Conservation (phyloP, 2,113 vertebrate species). For the Procavia capensis region DNA sequence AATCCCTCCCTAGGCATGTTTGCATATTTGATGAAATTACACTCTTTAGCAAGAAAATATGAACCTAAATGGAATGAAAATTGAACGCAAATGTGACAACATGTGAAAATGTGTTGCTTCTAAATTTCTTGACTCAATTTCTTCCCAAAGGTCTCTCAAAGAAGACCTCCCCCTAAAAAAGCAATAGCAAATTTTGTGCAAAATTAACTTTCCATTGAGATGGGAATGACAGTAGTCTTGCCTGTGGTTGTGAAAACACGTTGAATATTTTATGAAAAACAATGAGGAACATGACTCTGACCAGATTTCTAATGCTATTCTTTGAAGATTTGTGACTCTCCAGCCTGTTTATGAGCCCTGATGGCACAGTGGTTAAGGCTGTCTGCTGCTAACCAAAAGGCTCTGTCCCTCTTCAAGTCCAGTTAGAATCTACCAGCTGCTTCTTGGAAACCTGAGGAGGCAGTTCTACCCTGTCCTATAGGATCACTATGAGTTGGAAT, state of each 20-base stretch:
- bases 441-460: too few species aligned
- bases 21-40: slow-evolving; percentile 64
- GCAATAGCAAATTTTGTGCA: slow-evolving; percentile 5
- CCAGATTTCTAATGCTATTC: not conserved
- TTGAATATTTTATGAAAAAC: not conserved
- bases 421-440: too few species aligned
- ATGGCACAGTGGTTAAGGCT: too few species aligned
- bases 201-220: slow-evolving; percentile 43
- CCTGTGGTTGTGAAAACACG: not conserved
- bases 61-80: slow-evolving; percentile 49
- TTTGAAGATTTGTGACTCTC: not conserved
- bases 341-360: not conserved
- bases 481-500: too few species aligned
- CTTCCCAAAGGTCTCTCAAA: not conserved
- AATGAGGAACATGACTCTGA: not conserved
- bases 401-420: too few species aligned
- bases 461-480: too few species aligned
- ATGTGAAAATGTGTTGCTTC: not conserved
- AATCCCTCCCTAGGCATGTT: not conserved
- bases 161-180: not conserved
- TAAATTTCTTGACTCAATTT: slow-evolving; percentile 44
- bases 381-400: too few species aligned
- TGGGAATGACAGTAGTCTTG: not conserved
- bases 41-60: slow-evolving; percentile 56
- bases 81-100: slow-evolving; percentile 52